phyloP scores from a whole-genome alignment of 2,797 vertebrate species.

The Corythornis leucogaster region DNA sequence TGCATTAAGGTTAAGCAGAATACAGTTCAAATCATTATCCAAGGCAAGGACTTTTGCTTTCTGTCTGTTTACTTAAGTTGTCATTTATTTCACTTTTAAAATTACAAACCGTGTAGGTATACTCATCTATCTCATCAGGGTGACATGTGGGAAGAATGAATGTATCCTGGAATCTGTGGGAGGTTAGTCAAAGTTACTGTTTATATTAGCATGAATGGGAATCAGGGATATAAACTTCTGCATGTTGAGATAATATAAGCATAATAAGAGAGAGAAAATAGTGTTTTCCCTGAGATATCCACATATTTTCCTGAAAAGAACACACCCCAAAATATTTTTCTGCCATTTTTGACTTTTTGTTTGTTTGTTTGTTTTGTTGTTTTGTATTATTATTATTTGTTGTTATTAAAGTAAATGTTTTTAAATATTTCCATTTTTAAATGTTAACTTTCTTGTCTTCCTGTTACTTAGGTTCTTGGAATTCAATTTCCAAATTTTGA shows the following conservation, averaged over 20 bases:
- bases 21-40: background rate
- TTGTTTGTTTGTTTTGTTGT: too few relatives aligned
- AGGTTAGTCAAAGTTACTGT: background rate
- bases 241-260: background rate
- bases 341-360: background rate
- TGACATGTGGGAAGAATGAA: background rate
- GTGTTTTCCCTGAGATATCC: background rate
- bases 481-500: background rate
- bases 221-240: background rate
- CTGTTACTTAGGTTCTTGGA: background rate
- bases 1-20: background rate
- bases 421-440: background rate
- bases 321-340: background rate
- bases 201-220: background rate
- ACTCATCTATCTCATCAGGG: background rate
- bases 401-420: background rate
- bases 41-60: background rate
- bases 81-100: background rate
- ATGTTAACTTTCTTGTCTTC: background rate
- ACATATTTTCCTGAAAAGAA: background rate
- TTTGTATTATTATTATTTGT: background rate
- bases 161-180: background rate
- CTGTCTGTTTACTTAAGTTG: background rate
- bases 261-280: background rate
- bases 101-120: background rate